Evolutionary conservation across 1,140 invertebrate species (phyloP).

Genomic region (Diorhabda elongata): DNA sequence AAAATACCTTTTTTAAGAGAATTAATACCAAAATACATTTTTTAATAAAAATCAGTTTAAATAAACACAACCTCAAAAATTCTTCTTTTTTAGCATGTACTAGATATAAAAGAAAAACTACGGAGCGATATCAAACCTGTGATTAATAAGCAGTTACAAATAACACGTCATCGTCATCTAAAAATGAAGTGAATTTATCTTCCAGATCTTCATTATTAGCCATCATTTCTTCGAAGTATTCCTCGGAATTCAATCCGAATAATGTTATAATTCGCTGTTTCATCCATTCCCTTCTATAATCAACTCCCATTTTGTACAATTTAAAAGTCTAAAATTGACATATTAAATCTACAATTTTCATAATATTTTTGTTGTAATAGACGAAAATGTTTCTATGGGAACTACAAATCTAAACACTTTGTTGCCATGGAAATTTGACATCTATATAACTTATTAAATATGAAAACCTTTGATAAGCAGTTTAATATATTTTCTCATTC

Average conservation of each 20-base stretch:
- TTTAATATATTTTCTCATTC: too few relatives aligned
- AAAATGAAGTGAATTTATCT: constrained; percentile 43
- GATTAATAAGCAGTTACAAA: too few relatives aligned
- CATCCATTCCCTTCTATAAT: constrained; percentile 49
- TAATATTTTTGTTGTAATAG: too few relatives aligned
- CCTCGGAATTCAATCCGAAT: constrained; percentile 44
- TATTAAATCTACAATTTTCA: too few relatives aligned
- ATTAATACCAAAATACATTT: constrained; percentile 9
- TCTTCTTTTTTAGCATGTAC: neutral
- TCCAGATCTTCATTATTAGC: constrained; percentile 45
- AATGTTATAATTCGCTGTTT: constrained; percentile 44
- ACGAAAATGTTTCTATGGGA: too few relatives aligned
- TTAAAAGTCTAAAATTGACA: too few relatives aligned
- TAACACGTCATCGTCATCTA: constrained; percentile 38
- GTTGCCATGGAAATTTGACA: too few relatives aligned
- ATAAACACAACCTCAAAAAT: neutral
- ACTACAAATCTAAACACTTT: too few relatives aligned
- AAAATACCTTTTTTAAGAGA: neutral
- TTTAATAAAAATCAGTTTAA: neutral
- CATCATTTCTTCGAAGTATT: constrained; percentile 49
- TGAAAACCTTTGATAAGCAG: too few relatives aligned
- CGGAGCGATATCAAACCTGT: neutral
- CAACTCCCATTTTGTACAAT: constrained; percentile 27
- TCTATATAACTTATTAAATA: too few relatives aligned
- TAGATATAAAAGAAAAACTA: neutral